Evolutionary conservation across 2,797 vertebrate species (phyloP), one percentile per base, ranked within the genome.

Genomic region (Syngnathus acus): DNA sequence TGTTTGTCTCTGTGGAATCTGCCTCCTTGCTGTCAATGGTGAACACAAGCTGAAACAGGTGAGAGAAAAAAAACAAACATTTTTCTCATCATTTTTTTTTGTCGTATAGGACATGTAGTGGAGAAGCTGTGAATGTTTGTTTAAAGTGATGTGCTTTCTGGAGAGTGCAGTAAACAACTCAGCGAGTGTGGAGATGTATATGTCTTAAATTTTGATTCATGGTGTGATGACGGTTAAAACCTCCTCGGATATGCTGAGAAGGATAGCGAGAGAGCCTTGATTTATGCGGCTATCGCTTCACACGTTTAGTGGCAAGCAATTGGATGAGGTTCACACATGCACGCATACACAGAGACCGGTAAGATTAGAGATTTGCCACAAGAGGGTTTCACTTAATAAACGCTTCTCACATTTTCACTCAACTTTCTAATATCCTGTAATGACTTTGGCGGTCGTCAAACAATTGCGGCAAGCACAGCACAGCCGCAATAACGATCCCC

Each of bases 401-500:
- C 6, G 19, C 60, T 45, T 43, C 21, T 7, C 60, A 62, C 60
- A 43, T 43, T 43, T 62, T 26, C 40, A 23, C 40, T 45, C n/a
- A 23, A 62, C 40, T 21, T 62, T 43, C 10, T 62, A 21, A 45
- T 62, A 26, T 26, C 58, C 5, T 40, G 58, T 60, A 40, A 40
- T 39, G 58, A 39, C 37, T 39, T 62, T 62, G 39, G n/a, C 58
- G 37, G 58, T 10, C 10, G n/a, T 61, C 58, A 21, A n/a, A 51
- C 50, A 51, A 51, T 21, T 39, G 65, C 63, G 37, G 58, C 69
- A 76, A 50, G 66, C 80, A 65, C 81, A 78, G 76, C 71, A 47
- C 81, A 74, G 82, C 74, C 74, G 78, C 75, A 78, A 81, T 81
- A 85, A 84, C 73, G 81, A 81, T 78, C 74, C 32, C 32, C 78